These are phyloP conservation scores for Agrypnia vestita DNA, from an alignment of 1,140 invertebrate genomes.

Conservation along the genomic window DNA sequence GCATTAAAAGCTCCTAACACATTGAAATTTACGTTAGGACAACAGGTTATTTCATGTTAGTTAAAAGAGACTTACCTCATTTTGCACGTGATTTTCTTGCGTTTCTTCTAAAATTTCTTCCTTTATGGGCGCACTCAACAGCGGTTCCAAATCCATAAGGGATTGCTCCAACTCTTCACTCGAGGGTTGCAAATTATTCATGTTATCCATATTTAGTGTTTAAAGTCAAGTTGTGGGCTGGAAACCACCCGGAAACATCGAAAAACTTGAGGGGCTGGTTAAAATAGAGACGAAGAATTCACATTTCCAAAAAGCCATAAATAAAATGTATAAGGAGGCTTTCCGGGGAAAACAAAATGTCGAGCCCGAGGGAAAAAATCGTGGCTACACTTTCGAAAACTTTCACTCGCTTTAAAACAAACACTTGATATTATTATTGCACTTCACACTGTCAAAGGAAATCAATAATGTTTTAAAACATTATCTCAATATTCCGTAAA, in stretches of 20 bases:
- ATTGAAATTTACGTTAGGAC: not conserved
- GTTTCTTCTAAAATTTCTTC: conserved; percentile 68
- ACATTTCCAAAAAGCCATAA: conserved; percentile 42
- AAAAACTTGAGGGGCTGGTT: not conserved
- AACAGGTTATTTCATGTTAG: conserved; percentile 10
- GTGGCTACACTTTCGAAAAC: conserved; percentile 54
- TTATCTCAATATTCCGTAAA: conserved; percentile 26
- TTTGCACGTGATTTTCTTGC: conserved; percentile 53
- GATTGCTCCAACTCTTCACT: conserved; percentile 69
- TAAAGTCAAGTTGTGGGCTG: conserved; percentile 9
- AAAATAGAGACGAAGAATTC: conserved; percentile 8
- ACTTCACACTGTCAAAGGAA: conserved; percentile 11
- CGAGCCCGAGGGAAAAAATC: conserved; percentile 49
- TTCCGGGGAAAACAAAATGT: conserved; percentile 53
- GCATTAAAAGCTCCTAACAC: not conserved
- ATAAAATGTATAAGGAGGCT: conserved; percentile 42
- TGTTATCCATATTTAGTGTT: conserved; percentile 42
- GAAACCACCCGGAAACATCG: conserved; percentile 22
- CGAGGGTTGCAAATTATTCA: conserved; percentile 46
- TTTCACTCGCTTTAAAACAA: conserved; percentile 43
- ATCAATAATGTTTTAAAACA: conserved; percentile 18
- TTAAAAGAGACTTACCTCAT: conserved; percentile 45
- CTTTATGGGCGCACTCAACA: conserved; percentile 70
- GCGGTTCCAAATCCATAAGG: conserved; percentile 69
- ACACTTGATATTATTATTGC: conserved; percentile 1